Evolutionary conservation across 2,797 vertebrate genomes (phyloP).

Genomic region (Lepus townsendii): DNA sequence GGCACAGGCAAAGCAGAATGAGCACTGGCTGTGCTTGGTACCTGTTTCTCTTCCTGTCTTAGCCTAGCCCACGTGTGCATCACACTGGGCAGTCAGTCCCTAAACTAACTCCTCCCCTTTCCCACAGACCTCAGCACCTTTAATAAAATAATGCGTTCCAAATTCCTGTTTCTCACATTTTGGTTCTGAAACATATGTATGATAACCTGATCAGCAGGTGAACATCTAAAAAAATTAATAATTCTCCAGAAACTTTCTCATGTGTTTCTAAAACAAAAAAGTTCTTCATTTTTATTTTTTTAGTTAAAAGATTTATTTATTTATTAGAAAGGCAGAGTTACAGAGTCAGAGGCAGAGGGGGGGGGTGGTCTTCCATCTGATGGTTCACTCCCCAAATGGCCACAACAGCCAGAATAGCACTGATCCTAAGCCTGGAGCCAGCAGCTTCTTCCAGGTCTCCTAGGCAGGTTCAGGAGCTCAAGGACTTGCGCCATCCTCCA

Average conservation of each 20-base stretch:
- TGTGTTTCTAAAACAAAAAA: neutral
- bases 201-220: slow-evolving; percentile 13
- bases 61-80: neutral
- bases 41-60: neutral
- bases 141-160: slow-evolving; percentile 25
- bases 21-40: neutral
- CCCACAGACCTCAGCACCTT: slow-evolving; percentile 49
- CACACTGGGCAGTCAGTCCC: neutral
- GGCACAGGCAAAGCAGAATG: neutral
- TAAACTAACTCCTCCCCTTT: neutral
- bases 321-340: no score
- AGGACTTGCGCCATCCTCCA: no score
- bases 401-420: no score
- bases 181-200: neutral
- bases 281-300: neutral
- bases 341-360: no score
- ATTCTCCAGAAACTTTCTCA: neutral
- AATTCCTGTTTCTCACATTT: slow-evolving; percentile 35
- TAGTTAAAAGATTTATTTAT: neutral
- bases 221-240: neutral
- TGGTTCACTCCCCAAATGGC: no score
- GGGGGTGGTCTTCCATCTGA: no score
- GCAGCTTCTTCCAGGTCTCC: no score
- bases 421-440: no score
- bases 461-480: no score